phyloP scores from a whole-genome alignment of 2,888 invertebrate genomes.

The Arge pagana region DNA sequence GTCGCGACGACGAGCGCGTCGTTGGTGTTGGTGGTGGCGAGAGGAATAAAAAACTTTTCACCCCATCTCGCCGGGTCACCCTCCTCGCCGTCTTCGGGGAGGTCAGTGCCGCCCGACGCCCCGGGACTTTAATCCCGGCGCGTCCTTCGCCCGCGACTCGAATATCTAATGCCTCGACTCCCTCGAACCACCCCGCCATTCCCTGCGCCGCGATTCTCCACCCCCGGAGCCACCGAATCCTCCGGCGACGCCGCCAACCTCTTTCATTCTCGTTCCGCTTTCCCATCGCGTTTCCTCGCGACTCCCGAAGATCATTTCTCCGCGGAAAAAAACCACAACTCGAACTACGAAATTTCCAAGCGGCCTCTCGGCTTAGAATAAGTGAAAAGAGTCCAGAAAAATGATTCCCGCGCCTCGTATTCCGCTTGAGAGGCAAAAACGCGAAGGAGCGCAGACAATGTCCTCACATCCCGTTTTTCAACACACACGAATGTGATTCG shows the following conservation, averaged over 20 bases:
- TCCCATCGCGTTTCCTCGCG: too few relatives aligned
- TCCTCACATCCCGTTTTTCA: too few relatives aligned
- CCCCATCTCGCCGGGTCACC: slow-evolving; percentile 13
- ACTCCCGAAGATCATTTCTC: too few relatives aligned
- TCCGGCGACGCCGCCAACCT: not conserved
- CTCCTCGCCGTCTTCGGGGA: slow-evolving; percentile 17
- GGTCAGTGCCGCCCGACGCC: slow-evolving; percentile 20
- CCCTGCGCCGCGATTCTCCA: not conserved
- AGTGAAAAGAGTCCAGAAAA: too few relatives aligned
- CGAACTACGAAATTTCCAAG: too few relatives aligned
- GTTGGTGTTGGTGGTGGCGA: not conserved
- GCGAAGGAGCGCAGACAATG: too few relatives aligned
- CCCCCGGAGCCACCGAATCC: not conserved
- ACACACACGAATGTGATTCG: too few relatives aligned
- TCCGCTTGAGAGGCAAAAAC: too few relatives aligned
- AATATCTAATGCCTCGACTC: slow-evolving; percentile 10
- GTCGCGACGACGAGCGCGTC: not conserved
- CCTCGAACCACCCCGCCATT: not conserved
- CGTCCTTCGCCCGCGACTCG: slow-evolving; percentile 13
- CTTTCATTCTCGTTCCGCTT: not conserved
- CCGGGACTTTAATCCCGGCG: slow-evolving; percentile 21
- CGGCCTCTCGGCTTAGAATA: too few relatives aligned
- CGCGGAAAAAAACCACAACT: too few relatives aligned
- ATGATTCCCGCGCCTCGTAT: too few relatives aligned
- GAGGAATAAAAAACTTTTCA: slow-evolving; percentile 22